Conservation (phyloP, 1,140 invertebrate genomes). For the Metopolophium dirhodum region DNA sequence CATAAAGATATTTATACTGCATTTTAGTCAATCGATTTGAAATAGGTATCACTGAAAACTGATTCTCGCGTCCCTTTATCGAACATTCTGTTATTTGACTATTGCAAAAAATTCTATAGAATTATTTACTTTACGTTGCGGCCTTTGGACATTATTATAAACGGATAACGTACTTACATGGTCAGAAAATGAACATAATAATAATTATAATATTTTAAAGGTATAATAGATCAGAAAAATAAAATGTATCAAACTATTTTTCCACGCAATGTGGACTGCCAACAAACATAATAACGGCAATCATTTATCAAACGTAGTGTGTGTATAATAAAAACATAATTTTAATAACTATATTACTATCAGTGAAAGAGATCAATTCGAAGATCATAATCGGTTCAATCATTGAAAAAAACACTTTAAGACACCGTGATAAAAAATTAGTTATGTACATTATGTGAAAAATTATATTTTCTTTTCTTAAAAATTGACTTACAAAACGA, state of each 20-base stretch:
- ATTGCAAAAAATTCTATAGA: not conserved
- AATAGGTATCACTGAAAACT: not conserved
- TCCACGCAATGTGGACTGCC: not conserved
- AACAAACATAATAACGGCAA: not conserved
- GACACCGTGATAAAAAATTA: no score
- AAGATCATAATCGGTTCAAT: not conserved
- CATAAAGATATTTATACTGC: not conserved
- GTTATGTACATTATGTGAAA: no score
- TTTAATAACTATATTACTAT: not conserved
- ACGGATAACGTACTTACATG: not conserved
- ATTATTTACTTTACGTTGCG: not conserved
- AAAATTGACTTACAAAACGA: not conserved
- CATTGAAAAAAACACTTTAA: no score
- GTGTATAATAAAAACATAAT: not conserved
- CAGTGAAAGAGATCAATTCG: not conserved
- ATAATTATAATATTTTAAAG: not conserved
- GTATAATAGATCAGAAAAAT: not conserved
- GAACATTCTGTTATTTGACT: not conserved
- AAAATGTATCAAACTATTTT: not conserved
- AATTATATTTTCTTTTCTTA: no score
- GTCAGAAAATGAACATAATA: not conserved
- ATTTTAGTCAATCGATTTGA: not conserved
- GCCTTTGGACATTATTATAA: not conserved
- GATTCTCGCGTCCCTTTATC: not conserved
- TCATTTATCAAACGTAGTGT: not conserved